A percentile compares a stretch with the other conserved stretches of the same genome.
These are phyloP conservation scores for Turnix velox DNA, from an alignment of 2,113 vertebrate species.

Conservation along the genomic window DNA sequence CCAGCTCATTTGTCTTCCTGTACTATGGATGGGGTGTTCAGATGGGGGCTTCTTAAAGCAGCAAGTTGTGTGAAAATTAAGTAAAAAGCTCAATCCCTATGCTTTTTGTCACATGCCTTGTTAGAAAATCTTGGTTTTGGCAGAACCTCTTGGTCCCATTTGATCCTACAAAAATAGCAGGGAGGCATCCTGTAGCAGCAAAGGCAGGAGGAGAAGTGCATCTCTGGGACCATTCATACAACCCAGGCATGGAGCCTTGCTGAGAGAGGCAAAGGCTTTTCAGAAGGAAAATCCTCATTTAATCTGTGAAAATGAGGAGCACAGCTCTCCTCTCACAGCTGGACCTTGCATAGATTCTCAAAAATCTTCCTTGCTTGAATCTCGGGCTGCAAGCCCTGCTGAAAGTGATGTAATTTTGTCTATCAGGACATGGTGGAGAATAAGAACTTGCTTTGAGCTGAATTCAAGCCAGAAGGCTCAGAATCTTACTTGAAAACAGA, in stretches of 20 bases:
- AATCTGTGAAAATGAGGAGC: background rate
- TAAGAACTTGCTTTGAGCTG: fast-evolving
- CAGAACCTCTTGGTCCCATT: background rate
- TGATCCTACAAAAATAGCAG: background rate
- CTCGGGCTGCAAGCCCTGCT: background rate
- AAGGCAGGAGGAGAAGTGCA: background rate
- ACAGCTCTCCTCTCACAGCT: background rate
- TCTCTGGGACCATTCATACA: fast-evolving
- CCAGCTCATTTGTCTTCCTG: background rate
- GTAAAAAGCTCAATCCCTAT: background rate
- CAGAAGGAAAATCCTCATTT: background rate
- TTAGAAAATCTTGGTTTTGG: background rate
- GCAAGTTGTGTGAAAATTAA: background rate
- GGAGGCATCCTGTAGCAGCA: background rate
- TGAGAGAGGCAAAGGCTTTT: background rate
- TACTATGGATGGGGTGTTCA: no score
- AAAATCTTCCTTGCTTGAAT: background rate
- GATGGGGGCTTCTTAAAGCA: background rate
- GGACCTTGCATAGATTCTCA: background rate
- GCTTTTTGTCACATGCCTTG: background rate
- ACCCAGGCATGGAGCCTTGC: background rate
- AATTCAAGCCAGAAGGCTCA: background rate
- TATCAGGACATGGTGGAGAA: background rate
- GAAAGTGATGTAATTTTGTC: background rate
- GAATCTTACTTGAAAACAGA: background rate